A percentile compares a stretch with the other conserved stretches of the same genome.
phyloP scores from a whole-genome alignment of 2,113 vertebrate species.

The Caracal caracal region DNA sequence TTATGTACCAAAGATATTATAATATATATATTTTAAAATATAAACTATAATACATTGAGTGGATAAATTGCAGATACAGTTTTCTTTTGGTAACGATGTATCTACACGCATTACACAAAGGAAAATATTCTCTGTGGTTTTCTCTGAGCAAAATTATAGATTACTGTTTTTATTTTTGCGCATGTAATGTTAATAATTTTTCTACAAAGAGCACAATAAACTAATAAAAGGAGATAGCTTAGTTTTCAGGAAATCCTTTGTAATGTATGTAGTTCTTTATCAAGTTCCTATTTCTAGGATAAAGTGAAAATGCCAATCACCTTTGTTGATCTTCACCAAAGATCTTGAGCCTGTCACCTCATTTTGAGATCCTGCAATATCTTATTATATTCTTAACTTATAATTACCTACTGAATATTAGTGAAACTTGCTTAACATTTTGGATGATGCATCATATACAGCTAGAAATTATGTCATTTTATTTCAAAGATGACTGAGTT shows the following conservation, averaged over 20 bases:
- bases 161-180: not conserved
- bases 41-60: not conserved
- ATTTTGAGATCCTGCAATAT: not conserved
- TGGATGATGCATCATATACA: not conserved
- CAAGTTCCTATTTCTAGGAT: not conserved
- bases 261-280: not conserved
- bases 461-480: not conserved
- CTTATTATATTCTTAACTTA: slow-evolving; percentile 38
- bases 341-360: not conserved
- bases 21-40: not conserved
- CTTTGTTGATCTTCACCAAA: not conserved
- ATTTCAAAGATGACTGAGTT: not conserved
- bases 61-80: not conserved
- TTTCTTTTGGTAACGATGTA: not conserved
- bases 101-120: not conserved
- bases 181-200: not conserved
- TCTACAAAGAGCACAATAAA: not conserved
- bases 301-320: slow-evolving; percentile 45
- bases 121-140: not conserved
- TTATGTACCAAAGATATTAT: not conserved
- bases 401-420: not conserved
- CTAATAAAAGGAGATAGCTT: not conserved
- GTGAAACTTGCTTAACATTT: not conserved
- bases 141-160: not conserved
- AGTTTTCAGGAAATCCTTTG: not conserved